Conservation (phyloP, 1,140 invertebrate species). For the Brachionus sp. region DNA sequence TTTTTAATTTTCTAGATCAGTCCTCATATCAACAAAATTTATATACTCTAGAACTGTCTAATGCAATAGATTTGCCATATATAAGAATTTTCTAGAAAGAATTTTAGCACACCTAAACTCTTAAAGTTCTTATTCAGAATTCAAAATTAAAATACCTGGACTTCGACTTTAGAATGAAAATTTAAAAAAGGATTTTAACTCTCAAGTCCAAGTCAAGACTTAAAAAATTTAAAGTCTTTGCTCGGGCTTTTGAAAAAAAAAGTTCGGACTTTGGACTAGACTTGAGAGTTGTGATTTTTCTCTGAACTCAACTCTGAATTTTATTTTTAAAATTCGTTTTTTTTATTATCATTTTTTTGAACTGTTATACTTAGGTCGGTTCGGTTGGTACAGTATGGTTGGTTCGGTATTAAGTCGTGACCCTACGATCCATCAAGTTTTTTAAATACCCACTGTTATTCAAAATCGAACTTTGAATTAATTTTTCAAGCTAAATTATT, state of each 20-base stretch:
- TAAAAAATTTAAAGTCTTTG: background rate
- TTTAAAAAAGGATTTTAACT: background rate
- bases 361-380: background rate
- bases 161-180: background rate
- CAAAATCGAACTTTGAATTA: background rate
- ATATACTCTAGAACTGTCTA: background rate
- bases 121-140: background rate
- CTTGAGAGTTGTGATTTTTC: no score
- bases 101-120: no score
- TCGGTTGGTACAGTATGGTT: background rate
- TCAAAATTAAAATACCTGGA: background rate
- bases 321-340: background rate
- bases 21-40: background rate
- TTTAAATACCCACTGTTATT: background rate
- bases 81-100: background rate
- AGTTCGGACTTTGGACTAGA: no score
- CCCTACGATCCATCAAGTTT: background rate
- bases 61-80: background rate
- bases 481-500: background rate
- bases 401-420: background rate
- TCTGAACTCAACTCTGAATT: background rate
- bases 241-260: background rate
- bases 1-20: background rate
- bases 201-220: no score
- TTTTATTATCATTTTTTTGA: background rate